phyloP scores from a whole-genome alignment of 2,113 vertebrate species.

The Bubo scandiacus region DNA sequence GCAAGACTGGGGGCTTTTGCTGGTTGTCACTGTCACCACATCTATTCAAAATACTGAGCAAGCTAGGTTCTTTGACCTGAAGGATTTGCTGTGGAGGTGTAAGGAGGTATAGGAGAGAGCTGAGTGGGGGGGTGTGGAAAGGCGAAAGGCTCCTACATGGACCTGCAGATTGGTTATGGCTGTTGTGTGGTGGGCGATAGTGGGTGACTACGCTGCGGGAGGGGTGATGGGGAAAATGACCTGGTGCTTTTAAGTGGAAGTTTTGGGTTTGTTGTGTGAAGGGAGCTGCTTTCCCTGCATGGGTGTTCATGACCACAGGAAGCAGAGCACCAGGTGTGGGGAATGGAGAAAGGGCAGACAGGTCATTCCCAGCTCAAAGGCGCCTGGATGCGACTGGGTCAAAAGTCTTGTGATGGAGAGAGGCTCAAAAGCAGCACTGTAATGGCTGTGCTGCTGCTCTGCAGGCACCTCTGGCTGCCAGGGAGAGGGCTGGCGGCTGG shows the following conservation, averaged over 20 bases:
- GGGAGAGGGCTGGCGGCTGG: not conserved
- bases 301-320: not conserved
- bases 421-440: constrained; percentile 28
- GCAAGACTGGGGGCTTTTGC: not conserved
- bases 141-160: rapidly evolving
- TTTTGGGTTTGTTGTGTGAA: not conserved
- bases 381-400: constrained; percentile 1
- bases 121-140: rapidly evolving
- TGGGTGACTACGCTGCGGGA: not conserved
- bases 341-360: not conserved
- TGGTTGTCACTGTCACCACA: not conserved
- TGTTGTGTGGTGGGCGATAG: not conserved
- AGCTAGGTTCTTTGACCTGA: not conserved
- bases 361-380: not conserved
- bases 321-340: not conserved
- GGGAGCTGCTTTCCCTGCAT: not conserved
- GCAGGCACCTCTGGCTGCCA: not conserved
- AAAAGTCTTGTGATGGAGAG: constrained; percentile 11
- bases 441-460: not conserved
- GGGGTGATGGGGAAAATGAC: not conserved
- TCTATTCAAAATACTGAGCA: not conserved
- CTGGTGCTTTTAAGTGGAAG: not conserved
- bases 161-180: not conserved
- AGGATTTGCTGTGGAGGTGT: not conserved
- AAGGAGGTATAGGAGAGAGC: not conserved